These are phyloP conservation scores for Carterocephalus palaemon DNA, from an alignment of 2,888 invertebrate genomes.

Conservation along the genomic window DNA sequence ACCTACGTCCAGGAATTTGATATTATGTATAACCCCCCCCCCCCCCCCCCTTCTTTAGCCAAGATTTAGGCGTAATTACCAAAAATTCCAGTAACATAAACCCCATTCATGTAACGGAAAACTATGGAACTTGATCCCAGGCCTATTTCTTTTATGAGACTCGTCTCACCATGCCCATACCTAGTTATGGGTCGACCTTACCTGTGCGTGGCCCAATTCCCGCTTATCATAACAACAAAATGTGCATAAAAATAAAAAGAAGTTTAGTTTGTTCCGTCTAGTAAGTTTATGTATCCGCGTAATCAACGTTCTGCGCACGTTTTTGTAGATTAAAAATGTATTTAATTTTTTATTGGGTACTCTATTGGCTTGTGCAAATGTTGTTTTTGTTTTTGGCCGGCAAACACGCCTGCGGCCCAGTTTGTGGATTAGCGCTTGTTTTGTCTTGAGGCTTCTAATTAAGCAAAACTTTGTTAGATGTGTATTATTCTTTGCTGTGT, in stretches of 20 bases:
- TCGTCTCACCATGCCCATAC: no score
- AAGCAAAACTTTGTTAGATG: slow-evolving; percentile 18
- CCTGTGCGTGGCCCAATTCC: no score
- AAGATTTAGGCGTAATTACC: no score
- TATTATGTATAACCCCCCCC: no score
- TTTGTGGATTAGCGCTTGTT: slow-evolving; percentile 45
- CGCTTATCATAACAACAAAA: background rate
- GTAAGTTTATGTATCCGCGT: slow-evolving; percentile 32
- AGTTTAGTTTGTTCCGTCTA: slow-evolving; percentile 37
- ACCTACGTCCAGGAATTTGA: no score
- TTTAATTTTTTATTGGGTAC: slow-evolving; percentile 73
- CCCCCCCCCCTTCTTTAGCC: no score
- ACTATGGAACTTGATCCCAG: no score
- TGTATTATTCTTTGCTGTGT: no score
- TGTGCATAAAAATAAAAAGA: background rate
- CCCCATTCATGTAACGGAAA: no score
- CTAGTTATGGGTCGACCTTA: no score
- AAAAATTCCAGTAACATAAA: no score
- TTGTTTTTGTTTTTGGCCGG: slow-evolving; percentile 59
- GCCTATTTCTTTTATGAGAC: no score
- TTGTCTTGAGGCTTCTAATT: slow-evolving; percentile 29
- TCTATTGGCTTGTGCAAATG: slow-evolving; percentile 67
- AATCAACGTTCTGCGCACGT: slow-evolving; percentile 55
- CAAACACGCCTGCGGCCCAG: slow-evolving; percentile 44
- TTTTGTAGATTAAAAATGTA: slow-evolving; percentile 74